A percentile compares a stretch with the other conserved stretches of the same genome.
Evolutionary conservation across 2,888 invertebrate species (phyloP).

Genomic region (Agrochola macilenta): DNA sequence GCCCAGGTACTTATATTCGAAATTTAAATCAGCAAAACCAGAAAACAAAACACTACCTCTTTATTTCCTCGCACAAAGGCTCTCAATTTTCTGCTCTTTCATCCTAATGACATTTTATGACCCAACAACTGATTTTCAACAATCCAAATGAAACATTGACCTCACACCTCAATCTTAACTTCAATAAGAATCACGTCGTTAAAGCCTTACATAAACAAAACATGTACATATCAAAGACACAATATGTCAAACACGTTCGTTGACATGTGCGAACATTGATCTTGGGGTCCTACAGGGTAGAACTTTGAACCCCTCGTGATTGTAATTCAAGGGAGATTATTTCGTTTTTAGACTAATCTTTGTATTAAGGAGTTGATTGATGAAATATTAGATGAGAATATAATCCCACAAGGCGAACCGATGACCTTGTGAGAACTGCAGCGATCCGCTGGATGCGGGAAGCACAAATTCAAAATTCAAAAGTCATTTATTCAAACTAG

Average conservation of each 20-base stretch:
- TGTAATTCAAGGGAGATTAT: conserved; percentile 16
- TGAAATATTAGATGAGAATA: conserved; percentile 7
- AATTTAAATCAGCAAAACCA: no score
- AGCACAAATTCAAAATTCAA: no score
- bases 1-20: no score
- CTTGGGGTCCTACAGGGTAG: not conserved
- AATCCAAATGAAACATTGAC: not conserved
- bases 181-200: not conserved
- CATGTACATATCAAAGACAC: conserved; percentile 13
- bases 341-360: conserved; percentile 22
- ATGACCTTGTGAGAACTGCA: no score
- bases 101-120: not conserved
- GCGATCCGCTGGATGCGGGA: no score
- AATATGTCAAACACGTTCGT: conserved; percentile 3
- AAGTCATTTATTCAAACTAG: no score
- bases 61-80: no score
- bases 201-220: conserved; percentile 14
- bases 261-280: conserved; percentile 29
- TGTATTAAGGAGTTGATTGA: conserved; percentile 10
- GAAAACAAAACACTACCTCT: no score
- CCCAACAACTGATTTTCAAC: not conserved
- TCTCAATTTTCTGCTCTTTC: no score
- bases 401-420: not conserved
- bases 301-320: conserved; percentile 29
- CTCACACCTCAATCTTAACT: not conserved